These are phyloP conservation scores for Galendromus occidentalis DNA, from an alignment of 1,140 invertebrate species.

Conservation along the genomic window DNA sequence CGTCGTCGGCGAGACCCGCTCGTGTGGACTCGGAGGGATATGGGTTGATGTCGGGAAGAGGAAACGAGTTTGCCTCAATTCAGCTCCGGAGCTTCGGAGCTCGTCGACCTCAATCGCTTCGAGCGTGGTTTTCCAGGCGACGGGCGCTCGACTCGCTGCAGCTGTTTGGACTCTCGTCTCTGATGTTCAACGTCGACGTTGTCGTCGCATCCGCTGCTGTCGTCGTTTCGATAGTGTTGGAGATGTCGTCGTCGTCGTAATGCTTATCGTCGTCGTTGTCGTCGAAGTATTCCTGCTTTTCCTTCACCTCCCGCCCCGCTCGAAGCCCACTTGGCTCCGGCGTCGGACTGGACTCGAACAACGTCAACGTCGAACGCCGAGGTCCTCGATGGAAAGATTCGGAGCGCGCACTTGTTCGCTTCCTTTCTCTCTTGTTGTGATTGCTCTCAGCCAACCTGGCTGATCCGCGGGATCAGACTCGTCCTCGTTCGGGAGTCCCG, in stretches of 20 bases:
- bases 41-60: no score
- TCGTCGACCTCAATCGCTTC: neutral
- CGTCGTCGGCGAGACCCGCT: no score
- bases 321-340: neutral
- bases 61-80: neutral
- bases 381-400: no score
- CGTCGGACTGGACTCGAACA: neutral
- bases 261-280: neutral
- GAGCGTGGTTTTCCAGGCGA: neutral
- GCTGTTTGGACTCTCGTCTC: neutral
- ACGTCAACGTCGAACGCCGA: no score
- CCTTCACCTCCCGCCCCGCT: neutral
- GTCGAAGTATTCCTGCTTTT: neutral
- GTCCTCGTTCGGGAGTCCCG: slow-evolving; percentile 3
- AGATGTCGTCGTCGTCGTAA: neutral
- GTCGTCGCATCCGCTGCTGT: neutral
- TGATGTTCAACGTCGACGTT: neutral
- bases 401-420: no score
- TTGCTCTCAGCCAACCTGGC: neutral
- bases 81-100: neutral
- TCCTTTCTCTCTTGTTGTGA: no score
- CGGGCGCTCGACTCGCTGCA: neutral
- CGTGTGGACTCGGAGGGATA: no score
- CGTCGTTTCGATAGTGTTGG: neutral
- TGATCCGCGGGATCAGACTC: slow-evolving; percentile 9